Base-by-base conservation (phyloP, 2,797 vertebrate genomes). In the Falco naumanni region DNA sequence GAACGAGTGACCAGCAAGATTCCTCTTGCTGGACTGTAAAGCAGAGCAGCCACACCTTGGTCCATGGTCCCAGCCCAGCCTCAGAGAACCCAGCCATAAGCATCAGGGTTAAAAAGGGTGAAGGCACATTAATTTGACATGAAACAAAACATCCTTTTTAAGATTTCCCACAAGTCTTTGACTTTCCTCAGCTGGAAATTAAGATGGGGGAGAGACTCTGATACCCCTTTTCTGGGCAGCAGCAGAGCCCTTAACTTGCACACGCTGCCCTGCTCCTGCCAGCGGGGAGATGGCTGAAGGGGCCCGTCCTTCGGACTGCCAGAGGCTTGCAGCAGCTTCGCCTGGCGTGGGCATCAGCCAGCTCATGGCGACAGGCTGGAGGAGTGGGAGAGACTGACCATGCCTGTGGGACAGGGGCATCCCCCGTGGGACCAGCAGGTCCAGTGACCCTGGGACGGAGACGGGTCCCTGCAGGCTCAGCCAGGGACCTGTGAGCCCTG, bases 351-450 rank as follows among this genome's bases (percentile, higher is more conserved):
- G 31, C 65, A 69, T 5, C 77, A 82, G 24, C 5, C 74, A 45
- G 6, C 21, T 47, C 26, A 5, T 0, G 3, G 29, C 22, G 29
- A 47, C 15, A 68, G 31, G 29, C 19, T 65, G 59, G 24, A 86
- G 11, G 48, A 29, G 5, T 13, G 1, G 10, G 25, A 7, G 9
- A 75, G 2, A 25, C 9, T 11, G 34, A 22, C 22, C 26, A 31
- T 13, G 43, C 14, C 45, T 17, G 51, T 0, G 3, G 28, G 25
- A 83, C 4, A 5, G 34, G 11, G 2, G 0, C 8, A 6, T 37
- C 9, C 14, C 11, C 10, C 14, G 19, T 2, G 17, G 60, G 11
- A 16, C 37, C 59, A 50, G 17, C n/a, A 25, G 3, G 4, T 68
- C 45, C 64, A n/a, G 0, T 1, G 16, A 33, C 16, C 14, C 61